These are phyloP conservation scores for Andricus grossulariae DNA, from an alignment of 1,140 invertebrate species.

Conservation along the genomic window DNA sequence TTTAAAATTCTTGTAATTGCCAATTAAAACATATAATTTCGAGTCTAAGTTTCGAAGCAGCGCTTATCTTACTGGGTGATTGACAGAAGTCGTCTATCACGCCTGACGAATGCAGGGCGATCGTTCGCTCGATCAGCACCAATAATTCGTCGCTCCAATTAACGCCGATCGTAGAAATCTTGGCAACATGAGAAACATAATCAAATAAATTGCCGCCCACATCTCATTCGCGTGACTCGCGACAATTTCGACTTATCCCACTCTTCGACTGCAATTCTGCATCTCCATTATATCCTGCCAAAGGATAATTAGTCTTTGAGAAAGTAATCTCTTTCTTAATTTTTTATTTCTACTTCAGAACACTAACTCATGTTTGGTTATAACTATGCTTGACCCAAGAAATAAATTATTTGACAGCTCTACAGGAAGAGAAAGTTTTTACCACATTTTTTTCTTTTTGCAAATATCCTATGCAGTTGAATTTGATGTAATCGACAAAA, in stretches of 20 bases:
- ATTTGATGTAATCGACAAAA: too few species aligned
- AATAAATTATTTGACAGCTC: slow-evolving; percentile 19
- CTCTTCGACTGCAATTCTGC: slow-evolving; percentile 7
- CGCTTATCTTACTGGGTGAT: slow-evolving; percentile 24
- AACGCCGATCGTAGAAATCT: slow-evolving; percentile 18
- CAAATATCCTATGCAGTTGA: too few species aligned
- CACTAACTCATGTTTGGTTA: neutral
- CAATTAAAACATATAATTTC: neutral
- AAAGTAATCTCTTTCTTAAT: slow-evolving; percentile 6
- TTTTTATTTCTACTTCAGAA: slow-evolving; percentile 7
- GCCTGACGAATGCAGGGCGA: slow-evolving; percentile 27
- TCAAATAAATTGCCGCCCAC: slow-evolving; percentile 26
- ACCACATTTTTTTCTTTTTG: neutral
- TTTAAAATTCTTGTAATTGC: too few species aligned
- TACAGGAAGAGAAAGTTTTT: slow-evolving; percentile 21
- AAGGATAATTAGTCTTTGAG: slow-evolving; percentile 18
- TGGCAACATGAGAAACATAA: neutral
- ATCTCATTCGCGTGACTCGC: slow-evolving; percentile 37
- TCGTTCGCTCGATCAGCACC: slow-evolving; percentile 24
- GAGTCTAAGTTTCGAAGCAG: neutral
- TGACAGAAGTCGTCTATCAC: slow-evolving; percentile 33
- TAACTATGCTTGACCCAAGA: neutral
- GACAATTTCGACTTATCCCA: slow-evolving; percentile 35
- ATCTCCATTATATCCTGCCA: slow-evolving; percentile 11
- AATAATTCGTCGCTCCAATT: slow-evolving; percentile 40